Evolutionary conservation across 2,888 invertebrate species (phyloP).

Genomic region (Notodonta ziczac): DNA sequence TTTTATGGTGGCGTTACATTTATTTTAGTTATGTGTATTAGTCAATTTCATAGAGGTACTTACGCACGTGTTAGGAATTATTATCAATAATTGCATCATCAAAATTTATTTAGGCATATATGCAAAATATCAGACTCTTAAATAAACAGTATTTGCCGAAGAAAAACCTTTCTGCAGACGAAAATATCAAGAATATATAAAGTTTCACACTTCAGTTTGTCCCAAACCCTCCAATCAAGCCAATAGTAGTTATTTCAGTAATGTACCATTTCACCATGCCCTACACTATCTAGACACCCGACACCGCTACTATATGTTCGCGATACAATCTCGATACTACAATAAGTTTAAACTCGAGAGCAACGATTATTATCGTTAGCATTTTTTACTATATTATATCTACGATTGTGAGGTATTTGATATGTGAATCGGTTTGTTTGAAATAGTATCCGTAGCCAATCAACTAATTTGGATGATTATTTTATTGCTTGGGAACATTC

Average conservation of each 20-base stretch:
- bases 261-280: constrained; percentile 49
- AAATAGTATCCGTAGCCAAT: constrained; percentile 29
- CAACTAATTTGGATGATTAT: constrained; percentile 40
- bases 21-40: not conserved
- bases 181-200: not conserved
- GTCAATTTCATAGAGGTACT: not conserved
- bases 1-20: constrained; percentile 1
- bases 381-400: constrained; percentile 10
- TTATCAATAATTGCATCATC: not conserved
- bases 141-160: not conserved
- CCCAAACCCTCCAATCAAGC: constrained; percentile 29
- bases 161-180: not conserved
- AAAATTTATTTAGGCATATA: too few species aligned
- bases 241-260: constrained; percentile 54
- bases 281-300: constrained; percentile 35
- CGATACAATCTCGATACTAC: constrained; percentile 7
- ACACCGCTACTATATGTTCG: constrained; percentile 23
- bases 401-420: not conserved
- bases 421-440: constrained; percentile 27
- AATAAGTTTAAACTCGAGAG: constrained; percentile 27
- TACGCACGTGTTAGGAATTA: not conserved
- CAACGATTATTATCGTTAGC: constrained; percentile 33
- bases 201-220: not conserved
- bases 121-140: too few species aligned
- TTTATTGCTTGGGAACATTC: constrained; percentile 33